Base-by-base conservation (phyloP, 2,797 vertebrate species). In the Crax fasciolata region DNA sequence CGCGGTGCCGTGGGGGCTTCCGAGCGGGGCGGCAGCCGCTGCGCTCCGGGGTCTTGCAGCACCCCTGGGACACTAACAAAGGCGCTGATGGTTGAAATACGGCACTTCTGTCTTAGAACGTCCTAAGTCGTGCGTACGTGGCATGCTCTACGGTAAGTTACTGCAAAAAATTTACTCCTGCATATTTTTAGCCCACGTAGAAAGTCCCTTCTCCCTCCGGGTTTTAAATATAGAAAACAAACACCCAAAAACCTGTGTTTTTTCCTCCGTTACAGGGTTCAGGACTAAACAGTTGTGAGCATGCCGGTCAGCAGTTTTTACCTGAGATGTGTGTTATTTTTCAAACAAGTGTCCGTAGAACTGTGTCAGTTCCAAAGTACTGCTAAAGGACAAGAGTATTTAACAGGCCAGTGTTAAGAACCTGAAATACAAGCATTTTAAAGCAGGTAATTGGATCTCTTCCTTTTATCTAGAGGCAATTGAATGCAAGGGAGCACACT, bases 41-140 rank as follows among this genome's bases (percentile, higher is more conserved):
- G 28, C 28, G 13, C 10, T n/a, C 41, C n/a, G 41, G 21, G 41
- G 28, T 21, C 43, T 38, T 58, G 21, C n/a, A 16, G 38, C 21
- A 48, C 68, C 10, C 27, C 13, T n/a, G 8, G 3, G 2, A 41
- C 19, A 51, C 72, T 74, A 71, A 1, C 6, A 28, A 20, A 55
- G 8, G 16, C 4, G 35, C 35, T 35, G 35, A 35, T 35, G 35
- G 6, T 35, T 35, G 35, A 35, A 35, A 35, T 35, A 35, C 35
- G 35, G 35, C 35, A 35, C 35, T 35, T 35, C 35, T 35, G 35
- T 35, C 35, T 35, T 35, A 35, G 16, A 46, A 23, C 11, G 8
- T 18, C 13, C 2, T 39, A 11, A 19, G 3, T 3, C 35, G 43
- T 10, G n/a, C 27, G 3, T 6, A 8, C 24, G 2, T 21, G 3